phyloP scores from a whole-genome alignment of 1,140 invertebrate species.

The Brachionus manjavacas region DNA sequence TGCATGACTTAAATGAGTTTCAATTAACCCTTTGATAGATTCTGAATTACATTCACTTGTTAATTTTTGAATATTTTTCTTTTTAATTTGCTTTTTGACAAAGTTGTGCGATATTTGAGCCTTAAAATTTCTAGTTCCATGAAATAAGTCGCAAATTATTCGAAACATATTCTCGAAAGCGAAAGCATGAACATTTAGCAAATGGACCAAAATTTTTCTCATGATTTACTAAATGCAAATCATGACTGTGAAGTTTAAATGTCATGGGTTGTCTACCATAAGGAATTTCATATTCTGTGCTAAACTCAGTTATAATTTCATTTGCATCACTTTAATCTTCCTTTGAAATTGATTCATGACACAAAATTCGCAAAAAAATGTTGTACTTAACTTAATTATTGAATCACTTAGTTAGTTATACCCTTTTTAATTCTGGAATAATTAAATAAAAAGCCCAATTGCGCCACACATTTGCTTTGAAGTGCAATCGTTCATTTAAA shows the following conservation, averaged over 20 bases:
- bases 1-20: not conserved
- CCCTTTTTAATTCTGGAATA: not conserved
- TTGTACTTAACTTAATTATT: not conserved
- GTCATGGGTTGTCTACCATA: not conserved
- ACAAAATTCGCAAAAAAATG: not conserved
- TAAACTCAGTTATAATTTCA: not conserved
- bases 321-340: not conserved
- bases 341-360: not conserved
- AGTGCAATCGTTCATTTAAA: not conserved
- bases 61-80: not conserved
- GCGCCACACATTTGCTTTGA: not conserved
- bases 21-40: not conserved
- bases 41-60: not conserved
- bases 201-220: not conserved
- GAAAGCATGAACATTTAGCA: not conserved
- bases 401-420: not conserved
- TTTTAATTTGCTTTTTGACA: not conserved
- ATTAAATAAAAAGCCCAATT: not conserved
- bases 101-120: not conserved
- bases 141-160: not conserved
- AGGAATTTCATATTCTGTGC: not conserved
- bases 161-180: not conserved
- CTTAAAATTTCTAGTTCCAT: not conserved
- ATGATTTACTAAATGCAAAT: not conserved
- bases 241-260: not conserved